phyloP scores from a whole-genome alignment of 2,797 vertebrate genomes.

The Emydoidea blandingii region DNA sequence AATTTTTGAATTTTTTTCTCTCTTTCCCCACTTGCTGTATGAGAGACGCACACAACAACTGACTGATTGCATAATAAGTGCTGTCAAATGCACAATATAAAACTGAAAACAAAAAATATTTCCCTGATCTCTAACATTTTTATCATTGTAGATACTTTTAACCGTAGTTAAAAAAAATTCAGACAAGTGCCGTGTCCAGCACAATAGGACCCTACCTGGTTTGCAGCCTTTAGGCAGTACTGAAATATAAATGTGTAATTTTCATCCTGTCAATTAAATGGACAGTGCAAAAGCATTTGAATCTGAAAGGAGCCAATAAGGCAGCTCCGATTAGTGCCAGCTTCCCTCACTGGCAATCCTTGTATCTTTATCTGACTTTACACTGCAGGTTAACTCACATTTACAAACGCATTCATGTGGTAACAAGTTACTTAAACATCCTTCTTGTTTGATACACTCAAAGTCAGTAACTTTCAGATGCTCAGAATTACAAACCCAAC shows the following conservation, averaged over 20 bases:
- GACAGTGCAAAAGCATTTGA: neutral
- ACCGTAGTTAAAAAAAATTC: neutral
- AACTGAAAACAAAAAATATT: constrained; percentile 10
- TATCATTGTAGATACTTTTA: neutral
- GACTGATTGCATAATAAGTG: neutral
- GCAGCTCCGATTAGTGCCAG: neutral
- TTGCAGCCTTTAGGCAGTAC: neutral
- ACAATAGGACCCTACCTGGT: neutral
- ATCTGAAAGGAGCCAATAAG: neutral
- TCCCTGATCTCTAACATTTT: neutral
- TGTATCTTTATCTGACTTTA: neutral
- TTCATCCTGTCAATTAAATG: neutral
- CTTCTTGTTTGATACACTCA: rapidly evolving
- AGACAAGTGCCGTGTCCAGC: neutral
- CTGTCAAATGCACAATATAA: neutral
- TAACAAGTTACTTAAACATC: constrained; percentile 26
- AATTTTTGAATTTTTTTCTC: neutral
- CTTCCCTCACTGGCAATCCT: neutral
- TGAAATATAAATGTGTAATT: neutral
- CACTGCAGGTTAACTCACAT: neutral
- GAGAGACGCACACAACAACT: neutral
- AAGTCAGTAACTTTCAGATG: neutral
- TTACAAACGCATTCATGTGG: neutral
- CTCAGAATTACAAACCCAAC: neutral
- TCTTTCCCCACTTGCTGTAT: neutral